Base-by-base conservation (phyloP, 1,140 invertebrate genomes). In the Melitaea cinxia region DNA sequence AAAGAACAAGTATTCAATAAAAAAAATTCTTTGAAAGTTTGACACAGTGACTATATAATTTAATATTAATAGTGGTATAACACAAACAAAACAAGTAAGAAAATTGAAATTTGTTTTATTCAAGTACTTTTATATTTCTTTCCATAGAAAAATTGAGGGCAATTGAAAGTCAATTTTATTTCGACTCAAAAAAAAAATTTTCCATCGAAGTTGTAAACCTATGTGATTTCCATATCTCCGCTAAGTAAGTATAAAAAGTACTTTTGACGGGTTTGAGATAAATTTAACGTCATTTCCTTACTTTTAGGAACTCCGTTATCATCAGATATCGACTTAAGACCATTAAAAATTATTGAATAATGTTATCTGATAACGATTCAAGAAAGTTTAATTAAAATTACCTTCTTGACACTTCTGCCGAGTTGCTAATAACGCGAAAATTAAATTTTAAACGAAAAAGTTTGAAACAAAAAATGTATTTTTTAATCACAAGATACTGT, bases 301-400 rank as follows among this genome's bases (percentile, higher is more conserved):
- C 78, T 82, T 65, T 73, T 75, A 66, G 67, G 70, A 80, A 77
- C 78, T 80, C 76, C 67, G 75, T 68, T 77, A 89, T 89, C 84
- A 85, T 89, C 82, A 84, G 76, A 68, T 79, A 84, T 89, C 81
- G 82, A 73, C 81, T 88, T 80, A 73, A 67, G 70, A 77, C 77
- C 76, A 82, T 88, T 89, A 84, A 88, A 89, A 89, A 89, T 90
- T 90, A 89, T 88, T 90, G 88, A 90, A 90, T 88, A 89, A 84
- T 90, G 83, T 89, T 89, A 88, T 90, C 88, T 82, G 81, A 89
- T 90, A 90, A 90, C 82, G 86, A 85, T 88, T 79, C 73, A 75
- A 77, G 61, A 74, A 89, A 88, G 85, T 89, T 89, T 88, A 90
- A 89, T 90, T 90, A 86, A 88, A 90, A 79, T 88, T 88, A 75